Evolutionary conservation across 1,140 invertebrate genomes (phyloP).

Genomic region (Zaprionus gabonicus): DNA sequence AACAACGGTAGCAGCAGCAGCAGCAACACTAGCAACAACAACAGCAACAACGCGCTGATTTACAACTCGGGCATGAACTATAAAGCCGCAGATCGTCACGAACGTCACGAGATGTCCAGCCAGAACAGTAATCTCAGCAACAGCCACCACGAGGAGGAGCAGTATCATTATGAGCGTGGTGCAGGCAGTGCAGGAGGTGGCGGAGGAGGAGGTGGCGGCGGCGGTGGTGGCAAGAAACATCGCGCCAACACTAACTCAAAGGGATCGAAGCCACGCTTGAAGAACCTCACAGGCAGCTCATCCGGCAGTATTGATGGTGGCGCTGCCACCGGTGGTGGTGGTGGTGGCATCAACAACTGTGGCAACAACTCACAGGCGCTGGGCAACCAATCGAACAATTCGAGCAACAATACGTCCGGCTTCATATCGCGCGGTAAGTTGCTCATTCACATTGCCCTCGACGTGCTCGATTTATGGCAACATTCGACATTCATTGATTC

Average conservation of each 20-base stretch:
- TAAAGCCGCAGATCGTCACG: conserved; percentile 73
- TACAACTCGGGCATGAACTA: conserved; percentile 83
- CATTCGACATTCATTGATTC: conserved; percentile 64
- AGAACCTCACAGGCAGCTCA: conserved; percentile 76
- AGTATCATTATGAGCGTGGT: conserved; percentile 65
- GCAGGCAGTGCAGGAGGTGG: conserved; percentile 48
- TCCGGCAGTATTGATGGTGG: conserved; percentile 66
- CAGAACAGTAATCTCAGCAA: conserved; percentile 80
- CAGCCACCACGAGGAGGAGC: conserved; percentile 65
- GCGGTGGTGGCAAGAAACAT: conserved; percentile 84
- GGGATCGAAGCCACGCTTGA: conserved; percentile 81
- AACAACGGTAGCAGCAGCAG: conserved; percentile 46
- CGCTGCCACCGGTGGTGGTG: conserved; percentile 21
- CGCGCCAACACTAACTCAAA: conserved; percentile 85
- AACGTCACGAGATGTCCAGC: conserved; percentile 80
- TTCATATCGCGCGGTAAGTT: conserved; percentile 83
- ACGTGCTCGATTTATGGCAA: conserved; percentile 51
- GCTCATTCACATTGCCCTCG: conserved; percentile 14
- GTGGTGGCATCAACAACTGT: conserved; percentile 35
- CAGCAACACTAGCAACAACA: conserved; percentile 40
- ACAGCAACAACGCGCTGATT: conserved; percentile 37
- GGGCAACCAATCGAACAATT: conserved; percentile 58
- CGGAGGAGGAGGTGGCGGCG: conserved; percentile 56
- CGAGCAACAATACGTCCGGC: conserved; percentile 82
- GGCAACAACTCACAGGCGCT: conserved; percentile 34